Evolutionary conservation across 2,888 invertebrate species (phyloP).

Genomic region (Drepanosiphum platanoidis): DNA sequence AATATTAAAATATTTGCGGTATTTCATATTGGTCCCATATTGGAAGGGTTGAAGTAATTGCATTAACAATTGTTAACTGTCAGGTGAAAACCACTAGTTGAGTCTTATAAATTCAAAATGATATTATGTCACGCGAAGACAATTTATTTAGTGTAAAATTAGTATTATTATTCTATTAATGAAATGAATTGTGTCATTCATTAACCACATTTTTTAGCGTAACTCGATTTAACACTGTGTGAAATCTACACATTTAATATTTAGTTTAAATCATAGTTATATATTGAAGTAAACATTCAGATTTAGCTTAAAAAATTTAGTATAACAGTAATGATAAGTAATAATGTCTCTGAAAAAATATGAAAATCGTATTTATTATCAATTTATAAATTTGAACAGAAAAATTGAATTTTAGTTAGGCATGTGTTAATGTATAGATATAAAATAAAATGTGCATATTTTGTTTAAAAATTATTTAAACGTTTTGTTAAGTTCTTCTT

Average conservation of each 20-base stretch:
- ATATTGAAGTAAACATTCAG: no score
- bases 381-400: no score
- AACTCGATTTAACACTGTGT: no score
- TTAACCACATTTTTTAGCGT: no score
- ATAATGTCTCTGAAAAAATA: no score
- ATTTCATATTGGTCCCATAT: background rate
- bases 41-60: background rate
- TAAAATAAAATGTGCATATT: background rate
- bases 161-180: slow-evolving; percentile 3
- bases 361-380: no score
- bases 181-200: background rate
- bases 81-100: slow-evolving; percentile 55
- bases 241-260: no score
- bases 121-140: slow-evolving; percentile 36
- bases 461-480: background rate
- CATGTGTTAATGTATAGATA: no score
- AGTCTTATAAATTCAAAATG: slow-evolving; percentile 41
- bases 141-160: slow-evolving; percentile 27
- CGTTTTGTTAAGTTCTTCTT: background rate
- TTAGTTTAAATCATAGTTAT: no score
- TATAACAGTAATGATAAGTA: no score
- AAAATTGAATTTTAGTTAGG: no score
- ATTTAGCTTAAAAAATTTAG: no score
- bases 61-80: slow-evolving; percentile 1
- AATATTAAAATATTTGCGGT: background rate